These are phyloP conservation scores for Ceyx margarethae DNA, from an alignment of 2,113 vertebrate genomes.

Conservation along the genomic window DNA sequence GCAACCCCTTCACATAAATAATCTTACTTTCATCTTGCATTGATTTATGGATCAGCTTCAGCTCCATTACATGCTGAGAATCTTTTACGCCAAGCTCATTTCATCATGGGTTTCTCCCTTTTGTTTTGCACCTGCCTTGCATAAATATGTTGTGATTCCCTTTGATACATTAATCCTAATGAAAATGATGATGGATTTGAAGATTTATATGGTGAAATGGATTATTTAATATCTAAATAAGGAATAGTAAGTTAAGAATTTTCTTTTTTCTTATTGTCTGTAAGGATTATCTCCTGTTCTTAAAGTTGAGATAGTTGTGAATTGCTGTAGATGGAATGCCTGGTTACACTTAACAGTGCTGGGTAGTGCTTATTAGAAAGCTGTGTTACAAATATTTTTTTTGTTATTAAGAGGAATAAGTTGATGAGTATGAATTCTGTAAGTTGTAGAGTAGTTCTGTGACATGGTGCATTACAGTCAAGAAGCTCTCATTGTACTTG, in stretches of 20 bases:
- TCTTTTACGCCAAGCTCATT: slow-evolving; percentile 56
- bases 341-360: not conserved
- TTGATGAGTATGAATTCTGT: slow-evolving; percentile 12
- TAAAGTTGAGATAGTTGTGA: not conserved
- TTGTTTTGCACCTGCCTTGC: slow-evolving; percentile 63
- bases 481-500: not conserved
- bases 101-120: slow-evolving; percentile 38
- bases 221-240: slow-evolving; percentile 6
- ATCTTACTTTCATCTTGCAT: slow-evolving; percentile 74
- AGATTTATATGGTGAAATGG: not conserved
- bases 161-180: not conserved
- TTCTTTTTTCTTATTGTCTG: not conserved
- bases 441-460: not conserved
- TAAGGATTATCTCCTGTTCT: slow-evolving; percentile 12
- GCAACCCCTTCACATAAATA: slow-evolving; percentile 56
- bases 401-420: not conserved
- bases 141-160: slow-evolving; percentile 43
- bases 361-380: slow-evolving; percentile 27
- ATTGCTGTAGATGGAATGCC: not conserved
- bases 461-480: not conserved
- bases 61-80: slow-evolving; percentile 46
- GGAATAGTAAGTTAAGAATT: not conserved
- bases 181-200: slow-evolving; percentile 24
- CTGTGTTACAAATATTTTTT: slow-evolving; percentile 27
- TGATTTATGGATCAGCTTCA: slow-evolving; percentile 74